Base-by-base conservation (phyloP, 2,888 invertebrate species). In the Orgyia antiqua region DNA sequence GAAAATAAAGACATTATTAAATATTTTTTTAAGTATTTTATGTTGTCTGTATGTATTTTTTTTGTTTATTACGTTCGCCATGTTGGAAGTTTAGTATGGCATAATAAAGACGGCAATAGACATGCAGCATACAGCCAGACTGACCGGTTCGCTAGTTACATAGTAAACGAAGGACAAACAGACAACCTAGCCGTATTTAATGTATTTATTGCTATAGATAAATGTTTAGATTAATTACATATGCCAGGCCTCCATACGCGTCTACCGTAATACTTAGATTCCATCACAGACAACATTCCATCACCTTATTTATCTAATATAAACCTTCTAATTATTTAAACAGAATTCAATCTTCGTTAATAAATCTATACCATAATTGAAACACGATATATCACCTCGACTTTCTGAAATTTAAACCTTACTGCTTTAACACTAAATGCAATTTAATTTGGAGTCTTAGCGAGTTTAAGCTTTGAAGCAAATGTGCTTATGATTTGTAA, bases 181-280 rank as follows among this genome's bases (percentile, higher is more conserved):
- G 66, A 68, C 72, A 69, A 60, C 59, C 58, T 58, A 68, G n/a
- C 67, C 4, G 65, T n/a, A n/a, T n/a, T n/a, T n/a, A n/a, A n/a
- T n/a, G 72, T 73, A 74, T 75, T 74, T 75, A 72, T 73, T 72
- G 71, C 66, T 73, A 66, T 72, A 75, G 72, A 76, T 74, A 65
- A 74, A 69, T 68, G 68, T 68, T 65, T 60, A 72, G 71, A 75
- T 74, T 74, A 75, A 75, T 74, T 77, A 74, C 72, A 70, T 62
- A 74, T 10, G 63, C 69, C 50, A 52, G 54, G 54, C 54, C 59
- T 59, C 63, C 51, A 60, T 65, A 66, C 60, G 59, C 54, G 58
- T 62, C 58, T 62, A 60, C 65, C 49, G 61, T 55, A 58, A 52
- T 65, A 63, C 51, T 53, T 66, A 71, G 64, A n/a, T n/a, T n/a